phyloP scores from a whole-genome alignment of 2,113 vertebrate genomes.

The Aptenodytes forsteri region DNA sequence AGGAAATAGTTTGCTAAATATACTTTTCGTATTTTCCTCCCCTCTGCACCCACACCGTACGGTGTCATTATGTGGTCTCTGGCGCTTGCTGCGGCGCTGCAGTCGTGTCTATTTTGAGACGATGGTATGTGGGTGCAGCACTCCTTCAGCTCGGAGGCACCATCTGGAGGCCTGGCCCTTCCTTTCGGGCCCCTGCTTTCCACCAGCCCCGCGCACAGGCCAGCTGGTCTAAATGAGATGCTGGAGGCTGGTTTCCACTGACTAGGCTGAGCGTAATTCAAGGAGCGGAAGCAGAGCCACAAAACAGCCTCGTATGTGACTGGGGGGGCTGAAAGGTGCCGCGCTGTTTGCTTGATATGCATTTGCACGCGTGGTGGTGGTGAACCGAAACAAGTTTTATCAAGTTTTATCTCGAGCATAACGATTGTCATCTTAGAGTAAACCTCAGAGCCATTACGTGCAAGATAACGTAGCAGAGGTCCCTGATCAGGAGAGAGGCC shows the following conservation, averaged over 20 bases:
- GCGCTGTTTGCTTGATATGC: rapidly evolving
- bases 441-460: not conserved
- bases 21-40: not conserved
- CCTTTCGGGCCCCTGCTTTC: not conserved
- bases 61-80: not conserved
- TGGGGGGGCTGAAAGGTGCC: not conserved
- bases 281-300: not conserved
- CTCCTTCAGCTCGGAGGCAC: not conserved
- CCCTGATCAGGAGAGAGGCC: not conserved
- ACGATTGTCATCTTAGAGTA: not conserved
- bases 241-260: not conserved
- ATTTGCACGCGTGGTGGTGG: not conserved
- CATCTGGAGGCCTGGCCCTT: not conserved
- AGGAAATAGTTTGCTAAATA: conserved; percentile 36
- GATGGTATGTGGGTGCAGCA: not conserved
- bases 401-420: not conserved
- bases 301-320: not conserved
- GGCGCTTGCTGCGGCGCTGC: not conserved
- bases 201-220: not conserved
- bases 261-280: rapidly evolving
- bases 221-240: not conserved
- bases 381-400: not conserved
- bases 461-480: not conserved
- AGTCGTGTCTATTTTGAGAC: not conserved
- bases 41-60: not conserved